phyloP scores from a whole-genome alignment of 2,888 invertebrate species.

The Abrostola triplasia region DNA sequence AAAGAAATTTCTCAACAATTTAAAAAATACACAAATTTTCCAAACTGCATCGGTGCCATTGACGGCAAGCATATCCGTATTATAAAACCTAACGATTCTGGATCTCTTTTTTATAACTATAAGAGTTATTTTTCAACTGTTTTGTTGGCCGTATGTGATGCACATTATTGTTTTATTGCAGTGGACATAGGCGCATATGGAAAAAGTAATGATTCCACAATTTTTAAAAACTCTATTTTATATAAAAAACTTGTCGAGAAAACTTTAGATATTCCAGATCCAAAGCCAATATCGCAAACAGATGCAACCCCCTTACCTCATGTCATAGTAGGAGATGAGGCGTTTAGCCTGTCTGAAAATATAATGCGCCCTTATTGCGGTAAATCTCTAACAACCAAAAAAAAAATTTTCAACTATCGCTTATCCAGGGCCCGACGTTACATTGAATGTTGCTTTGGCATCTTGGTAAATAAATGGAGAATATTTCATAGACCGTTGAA shows the following conservation, averaged over 20 bases:
- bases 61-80: slow-evolving; percentile 26
- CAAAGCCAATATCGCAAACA: slow-evolving; percentile 26
- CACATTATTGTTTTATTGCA: slow-evolving; percentile 15
- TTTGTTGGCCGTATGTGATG: slow-evolving; percentile 22
- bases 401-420: slow-evolving; percentile 23
- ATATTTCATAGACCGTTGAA: slow-evolving; percentile 34
- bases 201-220: slow-evolving; percentile 21
- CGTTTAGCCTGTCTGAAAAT: slow-evolving; percentile 29
- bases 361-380: slow-evolving; percentile 39
- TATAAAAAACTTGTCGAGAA: slow-evolving; percentile 16
- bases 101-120: slow-evolving; percentile 23
- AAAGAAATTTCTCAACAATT: neutral
- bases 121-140: slow-evolving; percentile 32
- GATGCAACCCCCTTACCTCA: slow-evolving; percentile 12
- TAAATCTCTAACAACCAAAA: slow-evolving; percentile 15
- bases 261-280: slow-evolving; percentile 18
- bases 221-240: slow-evolving; percentile 22
- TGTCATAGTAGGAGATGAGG: slow-evolving; percentile 31
- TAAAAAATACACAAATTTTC: slow-evolving; percentile 14
- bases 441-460: slow-evolving; percentile 22
- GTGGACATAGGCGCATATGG: slow-evolving; percentile 17
- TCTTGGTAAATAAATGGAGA: too few species aligned
- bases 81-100: slow-evolving; percentile 23
- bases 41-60: slow-evolving; percentile 21
- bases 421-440: slow-evolving; percentile 33